These are phyloP conservation scores for Calcarius ornatus DNA, from an alignment of 2,113 vertebrate genomes.

Conservation along the genomic window DNA sequence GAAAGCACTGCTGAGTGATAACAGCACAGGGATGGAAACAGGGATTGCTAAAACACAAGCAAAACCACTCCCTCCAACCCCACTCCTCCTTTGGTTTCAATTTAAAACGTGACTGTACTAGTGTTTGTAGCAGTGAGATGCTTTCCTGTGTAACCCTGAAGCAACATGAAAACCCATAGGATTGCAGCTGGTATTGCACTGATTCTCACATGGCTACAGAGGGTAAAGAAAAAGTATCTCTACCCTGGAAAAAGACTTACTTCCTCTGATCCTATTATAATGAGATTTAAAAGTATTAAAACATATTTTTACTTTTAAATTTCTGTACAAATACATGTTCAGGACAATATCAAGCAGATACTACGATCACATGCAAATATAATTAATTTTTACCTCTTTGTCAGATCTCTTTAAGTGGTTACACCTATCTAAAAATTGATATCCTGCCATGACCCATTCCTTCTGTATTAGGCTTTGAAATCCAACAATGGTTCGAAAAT, in stretches of 20 bases:
- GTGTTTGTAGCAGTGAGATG: not conserved
- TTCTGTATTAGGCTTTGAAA: constrained; percentile 97
- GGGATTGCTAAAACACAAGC: not conserved
- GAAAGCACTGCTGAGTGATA: not conserved
- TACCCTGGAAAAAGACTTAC: not conserved
- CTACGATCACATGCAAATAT: not conserved
- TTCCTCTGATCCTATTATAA: not conserved
- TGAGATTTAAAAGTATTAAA: not conserved
- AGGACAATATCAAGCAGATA: not conserved
- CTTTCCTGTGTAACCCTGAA: not conserved
- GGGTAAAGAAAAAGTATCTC: not conserved
- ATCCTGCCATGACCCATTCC: constrained; percentile 98
- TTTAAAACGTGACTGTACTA: not conserved
- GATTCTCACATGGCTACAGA: not conserved
- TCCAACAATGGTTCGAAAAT: constrained; percentile 88
- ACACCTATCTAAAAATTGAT: constrained; percentile 93
- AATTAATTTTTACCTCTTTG: constrained; percentile 80
- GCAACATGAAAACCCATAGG: not conserved
- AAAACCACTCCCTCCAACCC: not conserved
- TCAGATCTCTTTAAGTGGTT: constrained; percentile 94
- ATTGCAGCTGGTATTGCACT: not conserved
- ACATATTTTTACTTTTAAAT: not conserved
- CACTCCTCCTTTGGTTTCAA: not conserved
- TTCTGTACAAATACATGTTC: not conserved
- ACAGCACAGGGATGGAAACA: not conserved